Evolutionary conservation across 2,888 invertebrate species (phyloP).

Genomic region (Lomographa bimaculata): DNA sequence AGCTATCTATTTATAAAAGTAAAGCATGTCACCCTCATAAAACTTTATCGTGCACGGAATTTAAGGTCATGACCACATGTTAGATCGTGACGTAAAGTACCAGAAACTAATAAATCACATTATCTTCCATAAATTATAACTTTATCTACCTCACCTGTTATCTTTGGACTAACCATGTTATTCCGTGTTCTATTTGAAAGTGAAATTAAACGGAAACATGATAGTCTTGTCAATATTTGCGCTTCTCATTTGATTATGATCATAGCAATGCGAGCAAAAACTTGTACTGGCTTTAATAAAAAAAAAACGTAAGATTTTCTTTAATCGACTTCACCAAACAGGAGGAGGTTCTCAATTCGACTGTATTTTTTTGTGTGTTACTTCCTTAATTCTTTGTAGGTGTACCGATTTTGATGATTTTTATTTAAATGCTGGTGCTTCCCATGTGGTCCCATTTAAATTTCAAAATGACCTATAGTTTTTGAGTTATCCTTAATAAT

Average conservation of each 20-base stretch:
- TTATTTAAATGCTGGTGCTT: too few species aligned
- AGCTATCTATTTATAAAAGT: conserved; percentile 5
- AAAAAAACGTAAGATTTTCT: conserved; percentile 25
- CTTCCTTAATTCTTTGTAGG: too few species aligned
- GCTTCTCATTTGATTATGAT: conserved; percentile 39
- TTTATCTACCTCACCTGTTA: conserved; percentile 13
- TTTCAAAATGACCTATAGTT: too few species aligned
- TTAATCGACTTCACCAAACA: too few species aligned
- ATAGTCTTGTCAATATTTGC: conserved; percentile 59
- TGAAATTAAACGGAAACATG: conserved; percentile 31
- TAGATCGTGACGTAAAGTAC: neutral
- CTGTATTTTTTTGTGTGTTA: too few species aligned
- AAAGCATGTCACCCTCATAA: conserved; percentile 4
- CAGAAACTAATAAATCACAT: conserved; percentile 1
- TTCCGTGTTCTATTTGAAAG: conserved; percentile 30
- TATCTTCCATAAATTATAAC: neutral
- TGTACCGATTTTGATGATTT: too few species aligned
- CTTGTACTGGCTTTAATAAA: conserved; percentile 6
- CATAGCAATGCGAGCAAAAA: too few species aligned
- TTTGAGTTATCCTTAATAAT: too few species aligned
- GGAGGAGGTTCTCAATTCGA: too few species aligned
- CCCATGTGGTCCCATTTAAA: too few species aligned
- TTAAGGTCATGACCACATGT: conserved; percentile 2
- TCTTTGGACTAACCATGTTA: conserved; percentile 12
- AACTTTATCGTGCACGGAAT: conserved; percentile 5